Evolutionary conservation across 2,888 invertebrate genomes (phyloP).

Genomic region (Cosmia pyralina): DNA sequence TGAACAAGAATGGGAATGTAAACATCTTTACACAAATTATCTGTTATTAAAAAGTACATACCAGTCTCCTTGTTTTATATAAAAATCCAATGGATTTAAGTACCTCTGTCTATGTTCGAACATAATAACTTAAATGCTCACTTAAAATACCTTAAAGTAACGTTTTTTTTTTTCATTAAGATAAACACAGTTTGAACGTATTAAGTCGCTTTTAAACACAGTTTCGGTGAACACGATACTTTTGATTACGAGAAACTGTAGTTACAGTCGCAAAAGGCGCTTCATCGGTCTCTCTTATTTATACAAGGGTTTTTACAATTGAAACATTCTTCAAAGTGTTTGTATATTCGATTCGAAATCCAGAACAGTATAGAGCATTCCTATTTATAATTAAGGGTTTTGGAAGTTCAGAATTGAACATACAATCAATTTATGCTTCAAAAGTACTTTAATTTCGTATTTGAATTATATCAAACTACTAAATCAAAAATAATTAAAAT

Average conservation of each 20-base stretch:
- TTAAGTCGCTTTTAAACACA: slow-evolving; percentile 77
- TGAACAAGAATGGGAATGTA: slow-evolving; percentile 84
- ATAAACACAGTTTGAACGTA: slow-evolving; percentile 75
- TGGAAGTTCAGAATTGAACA: slow-evolving; percentile 6
- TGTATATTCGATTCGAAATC: slow-evolving; percentile 3
- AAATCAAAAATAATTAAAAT: slow-evolving; percentile 49
- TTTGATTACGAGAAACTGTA: slow-evolving; percentile 50
- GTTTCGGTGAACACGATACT: slow-evolving; percentile 54
- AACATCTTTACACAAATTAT: slow-evolving; percentile 79
- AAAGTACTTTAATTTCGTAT: slow-evolving; percentile 13
- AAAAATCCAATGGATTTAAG: slow-evolving; percentile 86
- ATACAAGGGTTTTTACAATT: slow-evolving; percentile 14
- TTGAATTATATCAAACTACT: slow-evolving; percentile 43
- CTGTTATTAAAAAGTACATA: slow-evolving; percentile 84
- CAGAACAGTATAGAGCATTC: slow-evolving; percentile 13
- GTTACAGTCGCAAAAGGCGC: slow-evolving; percentile 30
- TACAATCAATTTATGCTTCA: slow-evolving; percentile 19
- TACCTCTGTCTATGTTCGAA: slow-evolving; percentile 80
- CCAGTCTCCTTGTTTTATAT: slow-evolving; percentile 88
- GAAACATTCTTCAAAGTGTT: neutral
- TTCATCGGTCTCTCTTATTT: slow-evolving; percentile 22
- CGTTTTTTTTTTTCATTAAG: slow-evolving; percentile 69
- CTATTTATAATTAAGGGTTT: neutral
- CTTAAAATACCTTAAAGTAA: slow-evolving; percentile 79
- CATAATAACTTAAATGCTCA: slow-evolving; percentile 88